Conservation (phyloP, 2,888 invertebrate genomes). For the Diaphora mendica region DNA sequence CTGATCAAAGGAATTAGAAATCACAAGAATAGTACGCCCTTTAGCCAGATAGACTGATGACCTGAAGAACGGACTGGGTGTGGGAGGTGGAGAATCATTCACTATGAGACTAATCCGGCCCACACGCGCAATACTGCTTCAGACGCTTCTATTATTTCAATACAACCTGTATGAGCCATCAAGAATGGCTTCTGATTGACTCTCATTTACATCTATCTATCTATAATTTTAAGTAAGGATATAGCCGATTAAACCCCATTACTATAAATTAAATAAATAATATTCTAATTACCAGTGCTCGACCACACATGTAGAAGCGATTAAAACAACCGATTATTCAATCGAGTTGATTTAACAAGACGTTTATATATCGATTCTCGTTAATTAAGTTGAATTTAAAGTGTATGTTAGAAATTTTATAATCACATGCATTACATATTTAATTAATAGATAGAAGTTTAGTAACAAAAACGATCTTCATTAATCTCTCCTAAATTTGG, state of each 20-base stretch:
- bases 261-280: neutral
- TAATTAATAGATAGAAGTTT: neutral
- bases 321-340: conserved; percentile 38
- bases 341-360: conserved; percentile 24
- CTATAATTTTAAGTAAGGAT: neutral
- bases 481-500: too few relatives aligned
- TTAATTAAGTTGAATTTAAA: conserved; percentile 35
- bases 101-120: too few relatives aligned
- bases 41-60: too few relatives aligned
- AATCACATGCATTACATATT: neutral
- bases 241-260: neutral
- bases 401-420: conserved; percentile 1
- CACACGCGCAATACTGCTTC: too few relatives aligned
- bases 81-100: too few relatives aligned
- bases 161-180: neutral
- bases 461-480: neutral
- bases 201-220: neutral
- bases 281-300: conserved; percentile 4
- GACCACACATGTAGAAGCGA: conserved; percentile 50
- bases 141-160: too few relatives aligned
- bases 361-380: conserved; percentile 27
- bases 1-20: too few relatives aligned
- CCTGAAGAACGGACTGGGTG: too few relatives aligned
- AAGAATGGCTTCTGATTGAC: neutral
- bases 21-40: too few relatives aligned